These are phyloP conservation scores for Pseudopipra pipra DNA, from an alignment of 2,113 vertebrate genomes.

Conservation along the genomic window DNA sequence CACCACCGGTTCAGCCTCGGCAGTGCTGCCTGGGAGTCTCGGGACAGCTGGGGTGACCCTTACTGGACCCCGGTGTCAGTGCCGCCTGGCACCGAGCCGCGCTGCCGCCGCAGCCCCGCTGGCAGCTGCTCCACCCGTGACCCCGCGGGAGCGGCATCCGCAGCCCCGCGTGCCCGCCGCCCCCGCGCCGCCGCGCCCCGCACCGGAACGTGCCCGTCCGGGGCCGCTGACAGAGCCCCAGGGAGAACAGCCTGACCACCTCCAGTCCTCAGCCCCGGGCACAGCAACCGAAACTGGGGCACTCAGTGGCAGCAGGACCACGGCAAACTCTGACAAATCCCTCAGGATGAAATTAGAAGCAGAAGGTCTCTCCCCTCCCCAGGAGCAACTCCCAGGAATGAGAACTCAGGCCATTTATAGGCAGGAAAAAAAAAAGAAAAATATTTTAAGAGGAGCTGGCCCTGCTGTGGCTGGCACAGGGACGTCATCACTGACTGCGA, in stretches of 20 bases:
- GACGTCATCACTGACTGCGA: background rate
- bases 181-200: background rate
- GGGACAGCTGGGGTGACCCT: accelerated
- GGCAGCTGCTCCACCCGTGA: background rate
- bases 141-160: background rate
- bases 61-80: accelerated
- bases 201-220: background rate
- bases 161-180: background rate
- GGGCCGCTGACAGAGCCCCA: background rate
- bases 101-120: accelerated
- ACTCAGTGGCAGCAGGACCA: accelerated
- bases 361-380: background rate
- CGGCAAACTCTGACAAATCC: background rate
- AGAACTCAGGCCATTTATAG: background rate
- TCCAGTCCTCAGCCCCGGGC: background rate
- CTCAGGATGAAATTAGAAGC: background rate
- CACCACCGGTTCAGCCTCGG: accelerated
- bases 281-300: accelerated
- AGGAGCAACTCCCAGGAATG: background rate
- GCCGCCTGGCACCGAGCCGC: accelerated
- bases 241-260: background rate
- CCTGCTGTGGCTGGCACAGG: background rate
- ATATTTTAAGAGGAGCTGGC: background rate
- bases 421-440: background rate
- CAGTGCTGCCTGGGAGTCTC: accelerated